A percentile compares a stretch with the other conserved stretches of the same genome.
Evolutionary conservation across 2,113 vertebrate species (phyloP).

Genomic region (Zosterops hypoxanthus): DNA sequence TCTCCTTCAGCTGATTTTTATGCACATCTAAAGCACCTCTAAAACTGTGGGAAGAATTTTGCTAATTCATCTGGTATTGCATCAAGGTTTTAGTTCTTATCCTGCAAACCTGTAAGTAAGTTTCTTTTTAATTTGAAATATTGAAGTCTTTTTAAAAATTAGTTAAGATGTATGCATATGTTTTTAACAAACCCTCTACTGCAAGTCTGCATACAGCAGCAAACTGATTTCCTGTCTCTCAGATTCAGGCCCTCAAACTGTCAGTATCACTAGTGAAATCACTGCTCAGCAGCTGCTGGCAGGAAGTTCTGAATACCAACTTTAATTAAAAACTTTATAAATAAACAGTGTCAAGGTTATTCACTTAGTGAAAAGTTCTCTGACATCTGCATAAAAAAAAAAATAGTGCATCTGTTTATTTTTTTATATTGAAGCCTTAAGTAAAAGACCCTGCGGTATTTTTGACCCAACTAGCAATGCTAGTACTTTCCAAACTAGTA

Average conservation of each 20-base stretch:
- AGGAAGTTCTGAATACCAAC: neutral
- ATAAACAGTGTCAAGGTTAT: neutral
- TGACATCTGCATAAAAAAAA: neutral
- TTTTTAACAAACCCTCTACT: neutral
- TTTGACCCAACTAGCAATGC: neutral
- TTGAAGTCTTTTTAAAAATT: neutral
- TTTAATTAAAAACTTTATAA: constrained; percentile 13
- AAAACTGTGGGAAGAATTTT: neutral
- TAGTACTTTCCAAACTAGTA: neutral
- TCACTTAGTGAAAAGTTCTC: neutral
- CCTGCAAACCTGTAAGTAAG: neutral
- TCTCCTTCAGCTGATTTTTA: neutral
- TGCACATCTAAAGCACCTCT: neutral
- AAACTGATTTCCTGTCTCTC: neutral
- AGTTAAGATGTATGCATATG: neutral
- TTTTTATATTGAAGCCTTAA: neutral
- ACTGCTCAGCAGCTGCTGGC: neutral
- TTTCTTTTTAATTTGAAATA: neutral
- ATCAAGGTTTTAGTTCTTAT: neutral
- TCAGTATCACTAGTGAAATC: neutral
- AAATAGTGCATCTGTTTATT: neutral
- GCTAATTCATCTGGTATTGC: neutral
- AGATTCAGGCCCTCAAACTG: neutral
- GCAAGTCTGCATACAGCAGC: neutral
- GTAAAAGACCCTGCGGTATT: neutral